Evolutionary conservation across 2,113 vertebrate genomes (phyloP).

Genomic region (Origma solitaria): DNA sequence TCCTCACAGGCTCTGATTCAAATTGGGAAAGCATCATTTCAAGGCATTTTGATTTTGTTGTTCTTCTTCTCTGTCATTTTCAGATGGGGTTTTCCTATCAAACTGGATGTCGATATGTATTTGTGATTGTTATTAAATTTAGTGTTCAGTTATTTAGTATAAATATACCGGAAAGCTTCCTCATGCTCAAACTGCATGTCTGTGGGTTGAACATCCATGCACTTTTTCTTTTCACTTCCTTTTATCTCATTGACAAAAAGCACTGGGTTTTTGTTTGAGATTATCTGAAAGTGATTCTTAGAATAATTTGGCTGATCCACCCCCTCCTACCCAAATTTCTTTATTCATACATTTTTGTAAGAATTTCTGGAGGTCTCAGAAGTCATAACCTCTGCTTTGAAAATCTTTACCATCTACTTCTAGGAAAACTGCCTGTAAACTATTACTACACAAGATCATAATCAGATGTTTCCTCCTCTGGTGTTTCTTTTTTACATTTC

Average conservation of each 20-base stretch:
- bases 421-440: background rate
- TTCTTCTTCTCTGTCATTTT: background rate
- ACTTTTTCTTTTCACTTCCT: constrained; percentile 12
- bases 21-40: background rate
- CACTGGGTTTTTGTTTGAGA: background rate
- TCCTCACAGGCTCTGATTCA: background rate
- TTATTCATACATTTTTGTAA: background rate
- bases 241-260: constrained; percentile 7
- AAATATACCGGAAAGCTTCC: background rate
- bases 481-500: background rate
- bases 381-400: background rate
- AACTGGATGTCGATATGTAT: background rate
- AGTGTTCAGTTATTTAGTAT: background rate
- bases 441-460: background rate
- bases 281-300: background rate
- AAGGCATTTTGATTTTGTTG: background rate
- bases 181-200: background rate
- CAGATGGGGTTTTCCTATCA: background rate
- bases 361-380: background rate
- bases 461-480: background rate
- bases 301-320: background rate
- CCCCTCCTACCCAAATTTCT: background rate
- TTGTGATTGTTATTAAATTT: background rate
- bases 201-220: background rate
- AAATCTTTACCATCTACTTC: background rate